phyloP scores from a whole-genome alignment of 2,888 invertebrate species.

The Buathra laborator region DNA sequence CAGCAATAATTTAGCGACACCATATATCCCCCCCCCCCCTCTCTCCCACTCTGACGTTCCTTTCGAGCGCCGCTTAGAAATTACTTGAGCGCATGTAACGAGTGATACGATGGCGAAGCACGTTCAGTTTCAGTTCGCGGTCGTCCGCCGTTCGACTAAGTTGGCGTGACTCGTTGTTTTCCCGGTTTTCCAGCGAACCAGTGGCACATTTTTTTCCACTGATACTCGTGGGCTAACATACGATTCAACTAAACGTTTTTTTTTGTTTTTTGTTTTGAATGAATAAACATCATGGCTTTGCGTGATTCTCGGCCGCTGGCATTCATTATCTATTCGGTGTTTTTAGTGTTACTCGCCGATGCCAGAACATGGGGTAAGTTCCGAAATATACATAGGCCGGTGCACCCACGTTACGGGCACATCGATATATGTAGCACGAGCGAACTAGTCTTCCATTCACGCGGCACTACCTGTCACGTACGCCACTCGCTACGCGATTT shows the following conservation, averaged over 20 bases:
- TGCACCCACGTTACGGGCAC: constrained; percentile 34
- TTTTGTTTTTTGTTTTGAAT: constrained; percentile 51
- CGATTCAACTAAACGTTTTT: neutral
- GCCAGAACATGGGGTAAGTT: constrained; percentile 82
- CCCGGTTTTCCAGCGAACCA: constrained; percentile 39
- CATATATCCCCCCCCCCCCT: neutral
- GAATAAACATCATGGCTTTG: constrained; percentile 74
- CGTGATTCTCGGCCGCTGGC: constrained; percentile 69
- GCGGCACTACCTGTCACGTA: constrained; percentile 81
- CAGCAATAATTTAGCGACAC: constrained; percentile 46
- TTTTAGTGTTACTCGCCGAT: constrained; percentile 69
- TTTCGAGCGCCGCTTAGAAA: neutral
- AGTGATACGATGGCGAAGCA: constrained; percentile 28
- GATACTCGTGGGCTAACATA: constrained; percentile 16
- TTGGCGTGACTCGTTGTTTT: constrained; percentile 29
- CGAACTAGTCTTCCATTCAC: constrained; percentile 77
- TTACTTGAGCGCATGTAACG: constrained; percentile 49
- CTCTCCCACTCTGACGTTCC: neutral
- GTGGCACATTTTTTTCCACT: constrained; percentile 57
- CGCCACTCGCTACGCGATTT: constrained; percentile 74
- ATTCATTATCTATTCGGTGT: constrained; percentile 67
- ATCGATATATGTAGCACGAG: constrained; percentile 44
- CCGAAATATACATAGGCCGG: constrained; percentile 21
- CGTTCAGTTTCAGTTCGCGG: constrained; percentile 73
- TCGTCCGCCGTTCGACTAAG: constrained; percentile 69